Evolutionary conservation across 2,113 vertebrate species (phyloP).

Genomic region (Eudorcas thomsonii): DNA sequence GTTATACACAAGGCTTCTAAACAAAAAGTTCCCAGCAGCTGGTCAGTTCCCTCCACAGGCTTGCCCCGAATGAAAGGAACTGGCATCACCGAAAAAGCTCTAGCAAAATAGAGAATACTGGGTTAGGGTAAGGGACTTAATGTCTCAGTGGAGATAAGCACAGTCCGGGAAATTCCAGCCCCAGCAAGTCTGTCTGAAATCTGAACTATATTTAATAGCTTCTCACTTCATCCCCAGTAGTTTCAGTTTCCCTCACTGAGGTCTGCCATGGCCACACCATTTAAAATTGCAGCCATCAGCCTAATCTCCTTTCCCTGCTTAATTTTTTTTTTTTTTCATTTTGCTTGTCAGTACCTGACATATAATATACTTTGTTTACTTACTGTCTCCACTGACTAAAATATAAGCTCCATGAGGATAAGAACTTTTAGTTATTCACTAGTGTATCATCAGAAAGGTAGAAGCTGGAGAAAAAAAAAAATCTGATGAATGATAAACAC

Average conservation of each 20-base stretch:
- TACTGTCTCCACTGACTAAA: not conserved
- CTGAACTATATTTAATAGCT: not conserved
- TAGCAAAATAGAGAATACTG: not conserved
- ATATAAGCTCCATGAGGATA: not conserved
- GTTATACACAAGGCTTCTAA: conserved; percentile 8
- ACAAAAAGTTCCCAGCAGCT: not conserved
- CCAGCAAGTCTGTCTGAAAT: not conserved
- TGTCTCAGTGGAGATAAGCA: not conserved
- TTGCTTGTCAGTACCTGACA: not conserved
- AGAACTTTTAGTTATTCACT: not conserved
- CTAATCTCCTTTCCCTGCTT: not conserved
- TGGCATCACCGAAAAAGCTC: not conserved
- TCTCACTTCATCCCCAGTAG: not conserved
- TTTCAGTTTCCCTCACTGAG: conserved; percentile 39
- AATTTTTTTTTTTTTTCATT: not conserved
- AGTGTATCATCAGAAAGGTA: not conserved
- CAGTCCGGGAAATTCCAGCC: conserved; percentile 18
- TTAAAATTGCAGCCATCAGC: not conserved
- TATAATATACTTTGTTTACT: not conserved
- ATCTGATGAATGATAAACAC: not conserved
- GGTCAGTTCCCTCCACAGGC: not conserved
- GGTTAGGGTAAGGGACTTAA: not conserved
- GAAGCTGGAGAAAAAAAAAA: not conserved
- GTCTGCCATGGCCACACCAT: not conserved
- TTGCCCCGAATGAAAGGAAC: not conserved